Conservation (phyloP, 1,140 invertebrate species). For the Streblospio benedicti region DNA sequence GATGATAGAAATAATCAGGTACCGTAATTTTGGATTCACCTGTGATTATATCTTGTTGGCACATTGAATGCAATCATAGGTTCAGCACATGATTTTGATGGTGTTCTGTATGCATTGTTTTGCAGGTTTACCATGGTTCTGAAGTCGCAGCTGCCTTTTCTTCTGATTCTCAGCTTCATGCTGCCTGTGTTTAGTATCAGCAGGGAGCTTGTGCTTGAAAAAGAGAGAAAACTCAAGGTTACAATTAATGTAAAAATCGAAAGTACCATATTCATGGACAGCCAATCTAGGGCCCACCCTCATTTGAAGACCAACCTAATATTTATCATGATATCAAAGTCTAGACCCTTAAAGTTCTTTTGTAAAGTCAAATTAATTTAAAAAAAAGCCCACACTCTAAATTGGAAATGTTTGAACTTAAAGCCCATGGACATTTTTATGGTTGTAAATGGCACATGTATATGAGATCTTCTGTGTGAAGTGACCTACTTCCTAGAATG, state of each 20-base stretch:
- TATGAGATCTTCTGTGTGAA: too few relatives aligned
- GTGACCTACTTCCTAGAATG: too few relatives aligned
- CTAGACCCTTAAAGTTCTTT: not conserved
- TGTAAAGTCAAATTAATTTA: not conserved
- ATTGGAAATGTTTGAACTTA: not conserved
- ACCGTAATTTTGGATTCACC: too few relatives aligned
- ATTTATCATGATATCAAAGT: not conserved
- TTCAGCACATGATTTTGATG: too few relatives aligned
- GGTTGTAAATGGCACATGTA: not conserved
- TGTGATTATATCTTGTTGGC: too few relatives aligned
- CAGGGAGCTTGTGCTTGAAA: conserved; percentile 42
- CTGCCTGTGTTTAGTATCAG: conserved; percentile 37
- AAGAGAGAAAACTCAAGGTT: conserved; percentile 42
- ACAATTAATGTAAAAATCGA: too few relatives aligned
- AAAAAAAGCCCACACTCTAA: too few relatives aligned
- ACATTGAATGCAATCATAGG: too few relatives aligned
- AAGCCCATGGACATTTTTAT: not conserved
- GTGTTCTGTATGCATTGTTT: conserved; percentile 47
- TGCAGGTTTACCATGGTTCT: conserved; percentile 40
- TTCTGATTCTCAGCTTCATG: conserved; percentile 62
- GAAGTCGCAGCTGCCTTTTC: conserved; percentile 53
- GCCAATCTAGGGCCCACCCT: not conserved
- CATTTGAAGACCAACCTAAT: not conserved
- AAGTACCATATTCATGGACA: too few relatives aligned
- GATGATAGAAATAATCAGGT: too few relatives aligned